Evolutionary conservation across 2,888 invertebrate genomes (phyloP).

Genomic region (Drosophila incognita): DNA sequence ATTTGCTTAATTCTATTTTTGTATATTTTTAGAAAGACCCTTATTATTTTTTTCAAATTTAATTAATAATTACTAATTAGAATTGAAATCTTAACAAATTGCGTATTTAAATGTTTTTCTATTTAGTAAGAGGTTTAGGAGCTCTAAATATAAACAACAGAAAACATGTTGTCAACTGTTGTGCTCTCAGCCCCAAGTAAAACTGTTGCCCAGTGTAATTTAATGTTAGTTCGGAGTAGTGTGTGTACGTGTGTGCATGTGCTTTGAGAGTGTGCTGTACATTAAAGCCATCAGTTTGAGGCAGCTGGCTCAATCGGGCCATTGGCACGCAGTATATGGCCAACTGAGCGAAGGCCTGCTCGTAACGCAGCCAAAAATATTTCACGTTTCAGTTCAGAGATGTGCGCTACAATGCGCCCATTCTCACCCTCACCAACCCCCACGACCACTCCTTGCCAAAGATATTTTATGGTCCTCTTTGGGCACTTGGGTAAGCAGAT

Average conservation of each 20-base stretch:
- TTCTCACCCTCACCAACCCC: neutral
- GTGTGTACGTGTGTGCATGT: neutral
- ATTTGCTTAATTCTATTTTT: neutral
- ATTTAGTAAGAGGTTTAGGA: neutral
- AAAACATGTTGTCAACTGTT: neutral
- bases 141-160: neutral
- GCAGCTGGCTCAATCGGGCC: conserved; percentile 40
- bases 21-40: neutral
- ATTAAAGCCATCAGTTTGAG: conserved; percentile 46
- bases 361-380: conserved; percentile 30
- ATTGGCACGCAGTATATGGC: conserved; percentile 31
- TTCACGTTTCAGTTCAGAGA: conserved; percentile 14
- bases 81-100: neutral
- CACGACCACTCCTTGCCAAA: neutral
- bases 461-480: conserved; percentile 38
- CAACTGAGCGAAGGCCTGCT: conserved; percentile 15
- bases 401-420: neutral
- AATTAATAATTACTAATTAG: neutral
- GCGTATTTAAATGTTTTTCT: neutral
- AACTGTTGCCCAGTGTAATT: conserved; percentile 42
- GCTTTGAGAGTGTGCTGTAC: conserved; percentile 6
- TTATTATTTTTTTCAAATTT: too few relatives aligned
- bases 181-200: neutral
- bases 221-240: conserved; percentile 24
- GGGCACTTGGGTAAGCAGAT: conserved; percentile 61